phyloP scores from a whole-genome alignment of 2,888 invertebrate genomes.

The Melieria crassipennis region DNA sequence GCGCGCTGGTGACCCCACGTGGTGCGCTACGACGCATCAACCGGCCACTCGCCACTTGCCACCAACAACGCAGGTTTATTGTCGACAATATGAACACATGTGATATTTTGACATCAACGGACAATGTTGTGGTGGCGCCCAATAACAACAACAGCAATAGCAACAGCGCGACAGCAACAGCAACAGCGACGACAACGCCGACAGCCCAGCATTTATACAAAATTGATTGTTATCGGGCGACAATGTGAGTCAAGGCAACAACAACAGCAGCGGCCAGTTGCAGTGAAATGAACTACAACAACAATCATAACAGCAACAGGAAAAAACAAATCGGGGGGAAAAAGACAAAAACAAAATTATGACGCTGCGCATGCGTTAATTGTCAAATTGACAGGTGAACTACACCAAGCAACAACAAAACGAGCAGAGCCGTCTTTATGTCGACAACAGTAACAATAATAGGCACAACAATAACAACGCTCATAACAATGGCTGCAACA shows the following conservation, averaged over 20 bases:
- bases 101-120: slow-evolving; percentile 13
- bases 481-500: not conserved
- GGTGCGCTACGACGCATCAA: slow-evolving; percentile 17
- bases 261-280: not conserved
- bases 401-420: slow-evolving; percentile 10
- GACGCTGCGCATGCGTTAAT: slow-evolving; percentile 37
- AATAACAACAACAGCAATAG: slow-evolving; percentile 6
- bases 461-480: slow-evolving; percentile 12
- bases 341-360: slow-evolving; percentile 37
- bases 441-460: slow-evolving; percentile 1
- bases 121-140: slow-evolving; percentile 14
- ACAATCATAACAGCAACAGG: not conserved
- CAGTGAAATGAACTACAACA: not conserved
- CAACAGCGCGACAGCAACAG: slow-evolving; percentile 8
- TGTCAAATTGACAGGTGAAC: slow-evolving; percentile 42
- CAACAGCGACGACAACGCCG: slow-evolving; percentile 10
- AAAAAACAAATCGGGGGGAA: not conserved
- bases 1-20: slow-evolving; percentile 6
- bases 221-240: slow-evolving; percentile 20
- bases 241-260: slow-evolving; percentile 15
- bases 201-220: slow-evolving; percentile 14
- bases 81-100: not conserved
- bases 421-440: not conserved
- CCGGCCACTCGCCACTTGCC: not conserved
- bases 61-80: not conserved